Base-by-base conservation (phyloP, 2,888 invertebrate species). In the Bhutanitis thaidina region DNA sequence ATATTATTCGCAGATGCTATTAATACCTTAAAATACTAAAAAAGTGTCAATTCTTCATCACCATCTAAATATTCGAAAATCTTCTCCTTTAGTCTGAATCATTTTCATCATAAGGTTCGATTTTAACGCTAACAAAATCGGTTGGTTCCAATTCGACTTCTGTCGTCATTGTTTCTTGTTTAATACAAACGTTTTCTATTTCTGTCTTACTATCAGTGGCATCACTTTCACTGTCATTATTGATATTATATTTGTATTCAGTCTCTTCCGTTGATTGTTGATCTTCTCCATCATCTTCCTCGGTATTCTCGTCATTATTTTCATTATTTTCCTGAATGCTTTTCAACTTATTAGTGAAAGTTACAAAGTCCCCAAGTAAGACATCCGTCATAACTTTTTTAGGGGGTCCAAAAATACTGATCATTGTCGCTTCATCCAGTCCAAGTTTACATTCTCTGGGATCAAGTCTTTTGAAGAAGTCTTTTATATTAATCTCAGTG, bases 71-170 rank as follows among this genome's bases (percentile, higher is more conserved):
- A n/a, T n/a, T n/a, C n/a, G n/a, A n/a, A n/a, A n/a, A n/a, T n/a
- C n/a, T n/a, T n/a, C n/a, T n/a, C 5, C 20, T 20, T 34, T 40
- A 41, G 39, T 40, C 30, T 13, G 54, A 60, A 12, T 64, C 64
- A 16, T 46, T 52, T 27, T 69, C 72, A 14, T 84, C 83, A 20
- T 80, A 47, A 1, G 76, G 80, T 54, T 89, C 89, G 62, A 88
- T 84, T 58, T 89, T 89, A 14, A 89, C 79, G 48, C 80, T 82
- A 0, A 89, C 88, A 68, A 88, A 88, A 52, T 86, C 85, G 0
- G 88, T 85, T 0, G 88, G 86, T 54, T 86, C 84, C 51, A 85
- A 52, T 16, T 77, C 80, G 20, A 60, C 61, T 40, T 59, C 51
- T 8, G 53, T 29, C 12, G 43, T 44, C 7, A 54, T 43, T 5